Evolutionary conservation across 2,113 vertebrate genomes (phyloP).

Genomic region (Tamias sibiricus): DNA sequence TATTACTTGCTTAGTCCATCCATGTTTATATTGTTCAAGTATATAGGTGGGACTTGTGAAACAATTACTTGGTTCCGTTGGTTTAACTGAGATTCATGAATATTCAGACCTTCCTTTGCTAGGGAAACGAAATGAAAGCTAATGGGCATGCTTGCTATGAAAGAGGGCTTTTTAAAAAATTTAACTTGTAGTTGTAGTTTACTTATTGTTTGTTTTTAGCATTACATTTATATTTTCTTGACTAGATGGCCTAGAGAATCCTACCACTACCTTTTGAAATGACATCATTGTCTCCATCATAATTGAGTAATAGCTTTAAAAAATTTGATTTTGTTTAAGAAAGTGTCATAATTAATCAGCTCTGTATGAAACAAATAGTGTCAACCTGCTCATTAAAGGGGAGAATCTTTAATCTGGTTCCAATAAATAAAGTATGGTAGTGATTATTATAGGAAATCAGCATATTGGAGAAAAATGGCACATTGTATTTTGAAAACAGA

Average conservation of each 20-base stretch:
- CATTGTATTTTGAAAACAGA: conserved; percentile 85
- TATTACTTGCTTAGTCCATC: conserved; percentile 82
- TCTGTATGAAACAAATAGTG: conserved; percentile 77
- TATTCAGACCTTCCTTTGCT: conserved; percentile 75
- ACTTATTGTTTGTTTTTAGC: conserved; percentile 83
- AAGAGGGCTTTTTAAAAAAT: conserved; percentile 79
- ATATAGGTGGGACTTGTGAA: conserved; percentile 79
- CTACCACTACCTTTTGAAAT: conserved; percentile 77
- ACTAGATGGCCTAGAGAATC: conserved; percentile 83
- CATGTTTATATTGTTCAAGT: conserved; percentile 80
- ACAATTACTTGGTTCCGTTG: conserved; percentile 78
- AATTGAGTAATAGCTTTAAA: conserved; percentile 76
- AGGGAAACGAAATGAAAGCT: conserved; percentile 78
- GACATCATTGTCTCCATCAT: conserved; percentile 73
- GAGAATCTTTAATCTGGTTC: conserved; percentile 86
- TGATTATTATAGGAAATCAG: conserved; percentile 83
- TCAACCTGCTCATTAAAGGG: conserved; percentile 71
- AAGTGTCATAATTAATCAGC: conserved; percentile 78
- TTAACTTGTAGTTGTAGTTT: conserved; percentile 81
- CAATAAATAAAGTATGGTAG: conserved; percentile 84
- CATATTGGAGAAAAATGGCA: conserved; percentile 84
- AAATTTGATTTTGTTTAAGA: conserved; percentile 74
- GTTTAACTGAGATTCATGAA: conserved; percentile 77
- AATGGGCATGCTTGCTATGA: conserved; percentile 80
- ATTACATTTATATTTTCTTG: conserved; percentile 85